These are phyloP conservation scores for Drosophila lowei DNA, from an alignment of 1,140 invertebrate genomes.

Conservation along the genomic window DNA sequence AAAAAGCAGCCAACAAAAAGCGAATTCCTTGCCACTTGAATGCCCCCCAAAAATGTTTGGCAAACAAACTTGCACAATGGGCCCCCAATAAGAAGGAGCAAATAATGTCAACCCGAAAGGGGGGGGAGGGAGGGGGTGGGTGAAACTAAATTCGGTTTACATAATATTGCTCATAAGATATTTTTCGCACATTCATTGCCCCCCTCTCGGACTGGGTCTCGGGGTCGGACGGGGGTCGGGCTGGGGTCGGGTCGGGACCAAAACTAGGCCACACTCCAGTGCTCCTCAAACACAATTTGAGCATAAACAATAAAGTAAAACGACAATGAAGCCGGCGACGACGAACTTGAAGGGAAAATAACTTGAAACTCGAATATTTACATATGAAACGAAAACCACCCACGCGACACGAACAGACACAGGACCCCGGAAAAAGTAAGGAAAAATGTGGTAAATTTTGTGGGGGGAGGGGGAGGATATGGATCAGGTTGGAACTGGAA, in stretches of 20 bases:
- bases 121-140: not conserved
- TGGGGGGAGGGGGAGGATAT: conserved; percentile 4
- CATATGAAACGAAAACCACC: conserved; percentile 74
- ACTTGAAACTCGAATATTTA: conserved; percentile 78
- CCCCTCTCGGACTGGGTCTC: not conserved
- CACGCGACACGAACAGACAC: conserved; percentile 65
- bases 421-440: conserved; percentile 9
- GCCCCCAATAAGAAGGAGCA: conserved; percentile 48
- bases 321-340: conserved; percentile 41
- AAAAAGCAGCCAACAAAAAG: conserved; percentile 5
- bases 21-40: conserved; percentile 47
- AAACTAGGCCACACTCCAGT: conserved; percentile 76
- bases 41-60: conserved; percentile 46
- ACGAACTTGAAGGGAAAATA: conserved; percentile 75
- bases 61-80: conserved; percentile 52
- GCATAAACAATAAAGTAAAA: conserved; percentile 78
- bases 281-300: conserved; percentile 64
- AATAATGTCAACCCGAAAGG: conserved; percentile 47
- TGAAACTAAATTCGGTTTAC: conserved; percentile 78
- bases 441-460: conserved; percentile 14
- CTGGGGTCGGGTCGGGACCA: not conserved
- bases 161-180: conserved; percentile 79
- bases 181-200: conserved; percentile 61
- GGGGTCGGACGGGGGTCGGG: too few relatives aligned
- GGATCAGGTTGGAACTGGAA: conserved; percentile 14